Conservation (phyloP, 2,888 invertebrate genomes). For the Mythimna ferrago region DNA sequence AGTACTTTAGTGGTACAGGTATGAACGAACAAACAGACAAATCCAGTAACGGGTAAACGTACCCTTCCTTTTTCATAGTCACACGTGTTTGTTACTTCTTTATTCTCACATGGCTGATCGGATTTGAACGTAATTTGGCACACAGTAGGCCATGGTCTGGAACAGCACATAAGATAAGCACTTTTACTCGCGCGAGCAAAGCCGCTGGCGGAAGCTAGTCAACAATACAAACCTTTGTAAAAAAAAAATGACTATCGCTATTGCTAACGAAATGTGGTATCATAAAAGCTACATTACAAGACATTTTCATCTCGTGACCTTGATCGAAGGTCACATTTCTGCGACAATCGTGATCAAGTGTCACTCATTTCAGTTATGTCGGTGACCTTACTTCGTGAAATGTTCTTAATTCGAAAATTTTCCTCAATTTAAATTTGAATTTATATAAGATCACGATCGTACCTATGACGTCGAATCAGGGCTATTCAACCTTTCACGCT, state of each 20-base stretch:
- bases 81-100: no score
- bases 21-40: not conserved
- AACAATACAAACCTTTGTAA: no score
- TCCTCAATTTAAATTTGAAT: slow-evolving; percentile 48
- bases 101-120: no score
- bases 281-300: not conserved
- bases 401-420: slow-evolving; percentile 46
- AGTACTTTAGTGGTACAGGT: not conserved
- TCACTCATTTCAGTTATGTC: slow-evolving; percentile 56
- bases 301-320: slow-evolving; percentile 34
- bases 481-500: slow-evolving; percentile 21
- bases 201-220: no score
- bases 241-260: no score
- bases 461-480: slow-evolving; percentile 39
- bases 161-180: no score
- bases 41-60: not conserved
- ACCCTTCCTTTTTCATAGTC: not conserved
- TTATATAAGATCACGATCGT: slow-evolving; percentile 47
- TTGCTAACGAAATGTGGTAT: no score
- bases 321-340: slow-evolving; percentile 42
- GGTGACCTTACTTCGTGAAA: slow-evolving; percentile 49
- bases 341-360: slow-evolving; percentile 31
- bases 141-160: no score
- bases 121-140: no score
- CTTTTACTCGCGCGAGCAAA: no score